Base-by-base conservation (phyloP, 2,888 invertebrate species). In the Archips crataeganus region DNA sequence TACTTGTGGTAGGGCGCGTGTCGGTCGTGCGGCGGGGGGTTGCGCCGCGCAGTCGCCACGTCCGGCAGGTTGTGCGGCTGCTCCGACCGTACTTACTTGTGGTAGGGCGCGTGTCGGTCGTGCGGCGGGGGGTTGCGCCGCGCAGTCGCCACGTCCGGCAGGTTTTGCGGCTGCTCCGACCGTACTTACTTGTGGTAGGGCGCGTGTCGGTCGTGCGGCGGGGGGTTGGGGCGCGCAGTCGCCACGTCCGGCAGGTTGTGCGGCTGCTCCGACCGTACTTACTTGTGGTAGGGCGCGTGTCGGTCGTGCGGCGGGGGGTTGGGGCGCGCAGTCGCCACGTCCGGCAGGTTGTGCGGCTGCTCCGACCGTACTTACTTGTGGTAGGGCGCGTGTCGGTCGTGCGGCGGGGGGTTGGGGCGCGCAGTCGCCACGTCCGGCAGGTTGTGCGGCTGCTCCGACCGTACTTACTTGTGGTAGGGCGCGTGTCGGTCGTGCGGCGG, bases 1-100 rank as follows among this genome's bases (percentile, higher is more conserved):
- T 96, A 97, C 86, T 97, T 97, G 85, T 97, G 97, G 84, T 97
- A 96, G 49, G 97, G 90, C 0, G 97, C 97, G 61, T 97, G 97
- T 2, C 97, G 96, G 79, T 96, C 94, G 1, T 91, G 92, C 76
- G 54, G 96, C 83, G 75, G 95, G 90, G 90, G 95, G 91, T 88
- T 96, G 95, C 76, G 78, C 86, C 95, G 86, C 87, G 93, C 82
- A 94, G 90, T 84, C 92, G 95, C 86, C 90, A 96, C 95, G 95
- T 96, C 83, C 94, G 97, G 94, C 95, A 97, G 86, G 96, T 97
- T 84, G 81, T 82, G 89, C 3, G 90, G 91, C 66, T 97, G 97
- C 86, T 98, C 98, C 96, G n/a, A n/a, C n/a, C n/a, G n/a, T n/a
- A n/a, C n/a, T n/a, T n/a, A n/a, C n/a, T n/a, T n/a, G n/a, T n/a